These are phyloP conservation scores for Chrysina gloriosa DNA, from an alignment of 2,888 invertebrate species.

Conservation along the genomic window DNA sequence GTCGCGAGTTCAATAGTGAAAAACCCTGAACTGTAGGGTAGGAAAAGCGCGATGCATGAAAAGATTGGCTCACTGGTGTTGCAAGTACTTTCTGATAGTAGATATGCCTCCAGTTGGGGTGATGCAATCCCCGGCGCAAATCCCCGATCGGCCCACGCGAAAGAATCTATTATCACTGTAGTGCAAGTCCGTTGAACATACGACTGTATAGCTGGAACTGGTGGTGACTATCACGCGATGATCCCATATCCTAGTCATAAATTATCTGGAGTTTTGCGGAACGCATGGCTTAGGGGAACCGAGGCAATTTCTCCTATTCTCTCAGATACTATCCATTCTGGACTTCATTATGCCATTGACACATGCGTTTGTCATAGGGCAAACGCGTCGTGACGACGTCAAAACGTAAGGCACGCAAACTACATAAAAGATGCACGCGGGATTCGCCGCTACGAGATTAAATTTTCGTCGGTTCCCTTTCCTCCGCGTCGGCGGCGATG, in stretches of 20 bases:
- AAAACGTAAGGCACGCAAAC: slow-evolving; percentile 40
- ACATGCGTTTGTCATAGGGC: slow-evolving; percentile 58
- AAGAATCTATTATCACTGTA: neutral
- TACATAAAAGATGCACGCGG: slow-evolving; percentile 56
- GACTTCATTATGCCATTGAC: slow-evolving; percentile 60
- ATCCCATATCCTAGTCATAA: slow-evolving; percentile 62
- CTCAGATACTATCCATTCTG: slow-evolving; percentile 51
- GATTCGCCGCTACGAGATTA: slow-evolving; percentile 54
- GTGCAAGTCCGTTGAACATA: neutral
- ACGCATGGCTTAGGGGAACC: slow-evolving; percentile 16
- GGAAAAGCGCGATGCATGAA: neutral
- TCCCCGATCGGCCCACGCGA: neutral
- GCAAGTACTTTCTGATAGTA: slow-evolving; percentile 55
- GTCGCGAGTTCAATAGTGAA: neutral
- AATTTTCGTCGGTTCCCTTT: slow-evolving; percentile 46
- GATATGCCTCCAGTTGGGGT: slow-evolving; percentile 49
- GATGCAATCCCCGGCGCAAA: slow-evolving; percentile 1
- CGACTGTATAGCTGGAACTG: slow-evolving; percentile 20
- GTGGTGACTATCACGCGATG: slow-evolving; percentile 58
- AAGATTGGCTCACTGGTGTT: slow-evolving; percentile 8
- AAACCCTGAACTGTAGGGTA: neutral
- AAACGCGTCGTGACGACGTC: slow-evolving; percentile 23
- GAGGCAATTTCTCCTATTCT: slow-evolving; percentile 14
- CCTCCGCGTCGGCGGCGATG: slow-evolving; percentile 43
- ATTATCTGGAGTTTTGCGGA: slow-evolving; percentile 54